Evolutionary conservation across 2,113 vertebrate genomes (phyloP), one percentile per base, ranked within the genome.

Genomic region (Callocephalon fimbriatum): DNA sequence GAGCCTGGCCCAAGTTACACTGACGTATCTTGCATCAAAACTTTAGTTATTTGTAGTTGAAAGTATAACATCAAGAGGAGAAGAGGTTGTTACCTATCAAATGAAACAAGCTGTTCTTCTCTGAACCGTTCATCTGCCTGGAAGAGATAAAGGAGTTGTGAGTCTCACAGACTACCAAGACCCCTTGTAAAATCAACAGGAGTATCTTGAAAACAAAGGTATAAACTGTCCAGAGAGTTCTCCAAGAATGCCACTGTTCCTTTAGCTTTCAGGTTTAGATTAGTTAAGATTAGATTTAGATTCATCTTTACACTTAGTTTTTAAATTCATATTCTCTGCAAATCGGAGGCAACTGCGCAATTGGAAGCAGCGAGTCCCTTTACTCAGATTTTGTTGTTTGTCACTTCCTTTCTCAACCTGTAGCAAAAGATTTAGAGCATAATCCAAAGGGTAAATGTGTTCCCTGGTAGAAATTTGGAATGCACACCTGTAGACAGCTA

Each of bases 61-160:
- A 72, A 40, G 11, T 12, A 32, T 8, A 70, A 70, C 12, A 17
- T 27, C 19, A 44, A 56, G 63, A 81, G 20, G 20, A 73, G 8
- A 85, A 93, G 62, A 53, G 96, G 37, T 54, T 58, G 76, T 97
- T 99, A 99, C 99, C 99, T 99, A 88, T 99, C 99, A 97, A 99
- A 99, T 25, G 99, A 99, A 81, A 99, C 99, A 32, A 99, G 98
- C 96, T 99, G 99, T 27, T 99, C 99, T 90, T 99, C 99, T 89
- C 98, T 98, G 93, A 98, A 97, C 56, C 94, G 94, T 42, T 99
- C 99, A 92, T 99, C 99, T 82, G 95, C 97, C 99, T 99, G 95
- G 90, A 98, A 95, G 87, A 94, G 80, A 90, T 3, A 89, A 92
- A 85, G 31, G 61, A 75, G 51, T 92, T 88, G 56, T 70, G 45